Evolutionary conservation across 1,140 invertebrate species (phyloP).

Genomic region (Zophobas atratus): DNA sequence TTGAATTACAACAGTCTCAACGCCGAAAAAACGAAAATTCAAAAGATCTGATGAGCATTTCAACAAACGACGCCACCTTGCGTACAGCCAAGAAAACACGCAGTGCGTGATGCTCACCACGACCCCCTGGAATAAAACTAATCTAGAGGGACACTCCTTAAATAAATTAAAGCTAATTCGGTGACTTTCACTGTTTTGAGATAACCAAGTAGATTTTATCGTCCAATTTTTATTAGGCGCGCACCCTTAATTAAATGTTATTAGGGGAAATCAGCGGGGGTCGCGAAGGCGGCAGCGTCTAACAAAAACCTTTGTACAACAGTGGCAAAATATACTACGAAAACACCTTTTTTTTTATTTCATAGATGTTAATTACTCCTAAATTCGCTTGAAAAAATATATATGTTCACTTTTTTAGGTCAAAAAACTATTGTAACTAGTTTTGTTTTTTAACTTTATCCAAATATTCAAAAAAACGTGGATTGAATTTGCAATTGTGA

Average conservation of each 20-base stretch:
- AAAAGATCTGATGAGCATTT: no score
- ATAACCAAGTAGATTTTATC: constrained; percentile 39
- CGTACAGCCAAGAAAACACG: constrained; percentile 4
- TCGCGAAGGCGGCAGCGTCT: not conserved
- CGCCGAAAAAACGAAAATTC: no score
- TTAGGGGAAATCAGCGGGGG: constrained; percentile 17
- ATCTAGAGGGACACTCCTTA: constrained; percentile 44
- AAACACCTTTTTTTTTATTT: no score
- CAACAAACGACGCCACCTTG: not conserved
- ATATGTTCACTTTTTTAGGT: no score
- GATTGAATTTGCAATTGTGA: no score
- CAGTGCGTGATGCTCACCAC: not conserved
- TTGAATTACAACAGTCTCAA: no score
- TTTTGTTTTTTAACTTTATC: no score
- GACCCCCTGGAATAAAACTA: constrained; percentile 9
- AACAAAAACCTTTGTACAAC: not conserved
- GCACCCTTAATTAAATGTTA: constrained; percentile 45
- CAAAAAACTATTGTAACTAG: no score
- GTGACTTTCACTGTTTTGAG: constrained; percentile 27
- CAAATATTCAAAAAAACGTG: no score
- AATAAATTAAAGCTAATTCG: constrained; percentile 47
- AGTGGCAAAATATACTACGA: no score
- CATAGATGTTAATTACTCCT: no score
- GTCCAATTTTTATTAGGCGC: constrained; percentile 44
- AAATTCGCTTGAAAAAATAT: no score